Percentiles rank a stretch among this genome's conserved stretches.
phyloP scores from a whole-genome alignment of 2,888 invertebrate genomes.

The Cataglyphis rosenhaueri region DNA sequence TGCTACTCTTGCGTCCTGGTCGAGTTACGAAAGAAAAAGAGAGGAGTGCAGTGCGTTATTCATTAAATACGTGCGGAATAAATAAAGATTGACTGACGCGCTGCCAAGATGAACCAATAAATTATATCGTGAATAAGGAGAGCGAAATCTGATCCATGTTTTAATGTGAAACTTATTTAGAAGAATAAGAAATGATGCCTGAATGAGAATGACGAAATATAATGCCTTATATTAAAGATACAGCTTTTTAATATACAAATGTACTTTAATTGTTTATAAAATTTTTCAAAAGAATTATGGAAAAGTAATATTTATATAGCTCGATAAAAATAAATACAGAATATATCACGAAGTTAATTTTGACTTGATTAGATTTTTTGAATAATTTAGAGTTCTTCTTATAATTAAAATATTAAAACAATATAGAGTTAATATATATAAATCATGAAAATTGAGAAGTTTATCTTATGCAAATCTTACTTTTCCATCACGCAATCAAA shows the following conservation, averaged over 20 bases:
- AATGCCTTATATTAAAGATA: not conserved
- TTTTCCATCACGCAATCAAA: not conserved
- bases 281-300: not conserved
- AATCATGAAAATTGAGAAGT: not conserved
- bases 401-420: not conserved
- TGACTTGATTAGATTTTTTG: not conserved
- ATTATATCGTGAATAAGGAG: not conserved
- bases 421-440: not conserved
- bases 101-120: not conserved
- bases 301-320: not conserved
- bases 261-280: not conserved
- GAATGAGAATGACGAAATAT: not conserved
- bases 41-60: slow-evolving; percentile 44
- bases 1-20: not conserved
- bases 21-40: not conserved
- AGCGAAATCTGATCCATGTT: not conserved
- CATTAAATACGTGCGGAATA: slow-evolving; percentile 34
- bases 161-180: not conserved
- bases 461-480: not conserved
- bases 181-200: not conserved
- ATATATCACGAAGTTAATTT: not conserved
- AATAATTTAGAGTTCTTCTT: slow-evolving; percentile 1
- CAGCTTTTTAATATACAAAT: not conserved
- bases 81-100: slow-evolving; percentile 24
- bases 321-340: not conserved